Base-by-base conservation (phyloP, 1,140 invertebrate species). In the Zaprionus kolodkinae region DNA sequence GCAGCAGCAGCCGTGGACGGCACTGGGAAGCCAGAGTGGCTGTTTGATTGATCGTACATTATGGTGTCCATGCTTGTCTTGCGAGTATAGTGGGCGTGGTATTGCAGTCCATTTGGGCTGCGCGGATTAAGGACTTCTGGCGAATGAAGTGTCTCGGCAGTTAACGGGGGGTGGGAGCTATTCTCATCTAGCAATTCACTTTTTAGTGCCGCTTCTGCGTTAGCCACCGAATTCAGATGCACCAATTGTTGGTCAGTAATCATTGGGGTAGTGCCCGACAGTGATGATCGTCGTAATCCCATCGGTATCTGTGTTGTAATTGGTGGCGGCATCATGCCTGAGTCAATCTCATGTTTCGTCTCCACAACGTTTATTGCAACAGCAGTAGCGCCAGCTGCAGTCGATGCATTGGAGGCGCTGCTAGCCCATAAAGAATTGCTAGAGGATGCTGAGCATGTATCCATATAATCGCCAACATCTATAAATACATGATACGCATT, bases 101-200 rank as follows among this genome's bases (percentile, higher is more conserved):
- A 91, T 62, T 91, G 74, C 45, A 83, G 25, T 1, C 77, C 72
- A 35, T 68, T 91, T 1, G 90, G 88, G 17, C 86, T 89, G 27
- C 77, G 80, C 3, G 86, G 80, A 17, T 89, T 92, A 2, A 82
- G 62, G 2, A 76, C 52, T 38, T 82, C 85, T 12, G 78, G 69
- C 10, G 83, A 76, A 25, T 83, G 75, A 1, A 83, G 67, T 0
- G 71, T 60, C 0, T 91, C 87, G 0, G 92, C 92, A 25, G 93
- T 93, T 7, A 93, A 72, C 30, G 95, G 92, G 52, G 94, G 94
- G 66, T 93, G 94, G 60, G 96, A 95, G 73, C 95, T 96, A 68
- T 94, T 95, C 68, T 96, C 96, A 81, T 96, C 96, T 1, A 95
- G 86, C 2, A 95, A 93, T 92, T 96, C 96, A 43, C 95, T 95